Base-by-base conservation (phyloP, 1,140 invertebrate species). In the Subanguina moxae region DNA sequence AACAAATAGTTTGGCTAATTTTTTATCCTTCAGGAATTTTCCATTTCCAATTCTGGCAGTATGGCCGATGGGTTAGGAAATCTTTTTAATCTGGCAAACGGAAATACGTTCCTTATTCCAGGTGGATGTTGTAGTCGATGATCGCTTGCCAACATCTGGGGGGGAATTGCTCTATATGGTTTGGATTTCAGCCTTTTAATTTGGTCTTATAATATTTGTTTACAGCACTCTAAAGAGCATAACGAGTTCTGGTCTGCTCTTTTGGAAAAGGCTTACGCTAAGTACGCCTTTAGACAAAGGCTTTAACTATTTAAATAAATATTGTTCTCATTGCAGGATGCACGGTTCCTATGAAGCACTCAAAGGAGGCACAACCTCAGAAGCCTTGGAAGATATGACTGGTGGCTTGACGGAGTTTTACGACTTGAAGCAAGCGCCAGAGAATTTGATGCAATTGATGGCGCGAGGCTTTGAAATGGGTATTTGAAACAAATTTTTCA, bases 281-380 rank as follows among this genome's bases (percentile, higher is more conserved):
- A 91, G 88, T 94, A 91, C 76, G 63, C 28, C 19, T 57, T 21
- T 52, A 17, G 3, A 25, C 7, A 21, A n/a, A n/a, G n/a, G 11
- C 5, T 23, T 19, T 9, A 56, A 9, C 11, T 15, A 27, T 5
- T 7, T 25, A 65, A 23, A 1, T 52, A 15, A 15, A 19, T 19
- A 28, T 56, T 57, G 8, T 65, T 57, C 0, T 19, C 0, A 19
- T 38, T 32, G 17, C 28, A 75, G 48, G 89, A 90, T 97, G 32
- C 91, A 94, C 83, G 94, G 94, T 0, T 95, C 92, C 0, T 99
- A 98, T 83, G 95, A 98, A 84, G 91, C 94, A 0, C 86, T 98
- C 0, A 97, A 97, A 83, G 95, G 95, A 48, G 95, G 95, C 23
- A 92, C 91, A 0, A 96, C 93, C 1, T 92, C 90, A 77, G 95